Conservation (phyloP, 2,113 vertebrate genomes). For the Chaetodon auriga region DNA sequence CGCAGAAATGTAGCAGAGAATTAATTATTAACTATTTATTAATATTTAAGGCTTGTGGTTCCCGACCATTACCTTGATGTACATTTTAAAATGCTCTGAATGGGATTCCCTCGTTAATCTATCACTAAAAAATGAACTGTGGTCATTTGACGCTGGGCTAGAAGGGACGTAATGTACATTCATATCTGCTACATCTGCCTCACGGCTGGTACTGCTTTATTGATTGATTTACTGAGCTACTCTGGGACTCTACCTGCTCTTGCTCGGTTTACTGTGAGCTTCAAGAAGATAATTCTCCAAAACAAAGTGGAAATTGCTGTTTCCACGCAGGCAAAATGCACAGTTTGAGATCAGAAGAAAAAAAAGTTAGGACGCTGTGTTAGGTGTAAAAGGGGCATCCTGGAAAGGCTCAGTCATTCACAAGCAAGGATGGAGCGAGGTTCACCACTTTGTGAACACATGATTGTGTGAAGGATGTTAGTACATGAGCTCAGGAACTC, state of each 20-base stretch:
- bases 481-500: too few relatives aligned
- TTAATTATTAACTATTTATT: constrained; percentile 15
- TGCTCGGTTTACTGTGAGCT: neutral
- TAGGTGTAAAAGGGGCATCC: too few relatives aligned
- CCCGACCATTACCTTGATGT: constrained; percentile 24
- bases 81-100: neutral
- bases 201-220: neutral
- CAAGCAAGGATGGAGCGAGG: too few relatives aligned
- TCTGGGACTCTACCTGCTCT: neutral
- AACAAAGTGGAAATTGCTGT: neutral
- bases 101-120: constrained; percentile 13
- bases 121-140: neutral
- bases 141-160: neutral
- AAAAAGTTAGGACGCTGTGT: too few relatives aligned
- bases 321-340: neutral
- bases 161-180: neutral
- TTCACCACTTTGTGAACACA: too few relatives aligned
- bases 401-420: too few relatives aligned
- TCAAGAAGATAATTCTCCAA: neutral
- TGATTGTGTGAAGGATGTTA: too few relatives aligned
- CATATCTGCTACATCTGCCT: neutral
- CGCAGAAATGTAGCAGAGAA: neutral
- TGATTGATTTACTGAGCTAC: neutral
- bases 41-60: constrained; percentile 20
- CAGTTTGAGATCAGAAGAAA: neutral